These are phyloP conservation scores for Octonoba sinensis DNA, from an alignment of 2,888 invertebrate genomes.

Conservation along the genomic window DNA sequence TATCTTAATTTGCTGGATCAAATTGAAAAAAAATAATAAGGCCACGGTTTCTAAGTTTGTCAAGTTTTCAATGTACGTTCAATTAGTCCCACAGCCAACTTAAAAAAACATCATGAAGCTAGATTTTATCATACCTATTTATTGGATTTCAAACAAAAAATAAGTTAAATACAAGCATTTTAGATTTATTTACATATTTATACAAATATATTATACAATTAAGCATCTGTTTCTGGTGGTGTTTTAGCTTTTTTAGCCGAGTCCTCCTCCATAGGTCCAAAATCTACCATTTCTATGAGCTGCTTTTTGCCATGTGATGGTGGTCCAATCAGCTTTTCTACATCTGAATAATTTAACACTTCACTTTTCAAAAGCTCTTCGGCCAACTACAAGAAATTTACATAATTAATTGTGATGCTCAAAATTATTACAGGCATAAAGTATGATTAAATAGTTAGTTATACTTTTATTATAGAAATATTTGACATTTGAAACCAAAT, in stretches of 20 bases:
- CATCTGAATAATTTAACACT: slow-evolving; percentile 76
- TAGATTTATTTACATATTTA: slow-evolving; percentile 37
- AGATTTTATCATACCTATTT: neutral
- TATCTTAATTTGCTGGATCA: too few relatives aligned
- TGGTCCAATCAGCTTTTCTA: slow-evolving; percentile 88
- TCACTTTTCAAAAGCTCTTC: slow-evolving; percentile 72
- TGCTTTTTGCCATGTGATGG: slow-evolving; percentile 82
- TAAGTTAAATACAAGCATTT: neutral
- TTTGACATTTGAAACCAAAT: neutral
- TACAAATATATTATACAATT: slow-evolving; percentile 25
- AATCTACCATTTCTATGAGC: slow-evolving; percentile 83
- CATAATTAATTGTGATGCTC: neutral
- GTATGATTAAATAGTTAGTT: neutral
- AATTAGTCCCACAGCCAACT: too few relatives aligned
- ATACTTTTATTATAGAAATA: neutral
- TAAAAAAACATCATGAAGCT: too few relatives aligned
- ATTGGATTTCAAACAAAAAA: neutral
- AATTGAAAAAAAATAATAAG: too few relatives aligned
- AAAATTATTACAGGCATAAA: neutral
- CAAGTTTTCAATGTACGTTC: too few relatives aligned
- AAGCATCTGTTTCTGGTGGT: slow-evolving; percentile 18
- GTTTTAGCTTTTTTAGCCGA: slow-evolving; percentile 13
- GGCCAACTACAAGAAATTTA: slow-evolving; percentile 69
- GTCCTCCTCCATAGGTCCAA: slow-evolving; percentile 72
- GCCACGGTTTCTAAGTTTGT: too few relatives aligned